Evolutionary conservation across 2,888 invertebrate genomes (phyloP).

Genomic region (Orchesellides sinensis): DNA sequence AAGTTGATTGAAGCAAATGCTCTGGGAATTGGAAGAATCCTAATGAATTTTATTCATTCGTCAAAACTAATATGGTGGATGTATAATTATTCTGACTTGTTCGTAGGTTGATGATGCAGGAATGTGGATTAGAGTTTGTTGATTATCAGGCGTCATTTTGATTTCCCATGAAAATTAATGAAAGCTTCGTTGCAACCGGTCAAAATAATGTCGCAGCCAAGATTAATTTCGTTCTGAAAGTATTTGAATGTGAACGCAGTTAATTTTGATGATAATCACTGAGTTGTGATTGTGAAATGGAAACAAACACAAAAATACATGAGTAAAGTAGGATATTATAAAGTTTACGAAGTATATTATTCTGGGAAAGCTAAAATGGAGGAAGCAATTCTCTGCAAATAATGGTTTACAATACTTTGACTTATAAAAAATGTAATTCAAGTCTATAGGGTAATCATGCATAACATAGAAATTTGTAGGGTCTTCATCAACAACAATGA

Average conservation of each 20-base stretch:
- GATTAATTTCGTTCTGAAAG: neutral
- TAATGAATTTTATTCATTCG: neutral
- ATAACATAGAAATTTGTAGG: too few relatives aligned
- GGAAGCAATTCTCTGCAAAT: neutral
- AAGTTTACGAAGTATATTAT: too few relatives aligned
- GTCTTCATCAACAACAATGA: neutral
- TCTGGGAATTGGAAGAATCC: neutral
- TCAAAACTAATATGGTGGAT: slow-evolving; percentile 17
- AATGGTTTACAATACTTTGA: too few relatives aligned
- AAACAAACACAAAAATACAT: neutral
- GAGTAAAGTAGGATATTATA: neutral
- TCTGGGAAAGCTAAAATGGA: too few relatives aligned
- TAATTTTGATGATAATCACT: too few relatives aligned
- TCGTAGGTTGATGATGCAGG: neutral
- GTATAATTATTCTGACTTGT: neutral
- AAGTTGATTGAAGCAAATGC: neutral
- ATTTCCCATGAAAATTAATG: too few relatives aligned
- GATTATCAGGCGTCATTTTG: neutral
- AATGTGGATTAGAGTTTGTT: neutral
- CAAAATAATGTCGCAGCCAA: too few relatives aligned
- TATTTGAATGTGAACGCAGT: neutral
- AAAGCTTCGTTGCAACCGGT: too few relatives aligned
- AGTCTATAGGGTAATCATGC: too few relatives aligned
- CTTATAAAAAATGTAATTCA: too few relatives aligned
- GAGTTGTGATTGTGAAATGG: too few relatives aligned